Base-by-base conservation (phyloP, 2,797 vertebrate genomes). In the Semaprochilodus insignis region DNA sequence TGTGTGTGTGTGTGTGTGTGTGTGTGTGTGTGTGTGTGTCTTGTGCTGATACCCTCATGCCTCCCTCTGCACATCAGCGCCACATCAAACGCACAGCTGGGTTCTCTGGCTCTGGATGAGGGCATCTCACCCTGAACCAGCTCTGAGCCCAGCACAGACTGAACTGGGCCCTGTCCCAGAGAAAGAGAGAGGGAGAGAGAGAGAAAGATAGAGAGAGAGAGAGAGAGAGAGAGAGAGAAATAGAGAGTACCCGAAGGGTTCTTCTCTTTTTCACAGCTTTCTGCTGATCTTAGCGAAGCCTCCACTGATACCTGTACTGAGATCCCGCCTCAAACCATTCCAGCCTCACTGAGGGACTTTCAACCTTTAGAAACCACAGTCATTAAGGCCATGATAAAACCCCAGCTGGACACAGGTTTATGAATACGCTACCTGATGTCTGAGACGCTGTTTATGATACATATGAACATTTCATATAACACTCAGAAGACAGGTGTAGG, bases 1-100 rank as follows among this genome's bases (percentile, higher is more conserved):
- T 74, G 27, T 74, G 72, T 74, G 25, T 36, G 15, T 36, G 71
- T 78, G 70, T 83, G 70, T 40, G 54, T 81, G 70, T 74, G 74
- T 23, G 57, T 23, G 57, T 19, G 55, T 19, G 55, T 14, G 55
- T 17, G 57, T 15, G 55, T 15, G 55, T n/a, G 21, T n/a, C 6
- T 10, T 21, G 21, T 23, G 59, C 40, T 44, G 34, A 77, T 81
- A 16, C 25, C 27, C 34, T 17, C 25, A 69, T 69, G 8, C 52
- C 62, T 67, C 65, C 52, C 27, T 55, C 63, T 36, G 19, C 66
- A 34, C 78, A 31, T 66, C 76, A 78, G 71, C 76, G 72, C 73
- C 21, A 66, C 73, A 86, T 86, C 82, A 82, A 82, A 84, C 82
- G 74, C 65, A 78, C 84, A 75, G 60, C 70, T 79, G 80, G 82